Evolutionary conservation across 2,888 invertebrate genomes (phyloP), one percentile per base, ranked within the genome.

Genomic region (Oxystoma pomonae): DNA sequence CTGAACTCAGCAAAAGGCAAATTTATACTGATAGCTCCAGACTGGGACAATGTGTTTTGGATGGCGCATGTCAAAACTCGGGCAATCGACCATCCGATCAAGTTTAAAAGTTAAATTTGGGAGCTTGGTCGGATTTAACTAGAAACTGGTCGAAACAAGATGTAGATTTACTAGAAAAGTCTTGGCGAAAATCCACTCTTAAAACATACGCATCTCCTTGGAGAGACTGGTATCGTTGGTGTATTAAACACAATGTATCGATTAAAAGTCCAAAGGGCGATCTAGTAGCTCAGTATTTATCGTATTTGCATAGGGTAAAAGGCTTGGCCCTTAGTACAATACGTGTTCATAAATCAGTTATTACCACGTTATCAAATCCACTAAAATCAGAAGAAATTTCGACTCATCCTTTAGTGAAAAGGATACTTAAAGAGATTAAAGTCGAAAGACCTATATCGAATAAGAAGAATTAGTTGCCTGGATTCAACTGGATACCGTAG

Each of bases 41-140:
- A 70, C 21, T 67, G 72, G 62, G 65, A 66, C 17, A 65, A 59
- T 17, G 70, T 69, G 3, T 76, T 73, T 61, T 76, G 75, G 73
- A 20, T 69, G 65, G 65, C 73, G 51, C 73, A 75, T 53, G 65
- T 75, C 5, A 69, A 67, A 60, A 12, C 53, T n/a, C 61, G 75
- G 55, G 81, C 80, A 16, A 1, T 67, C 17, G 65, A 21, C n/a
- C 61, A 16, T 1, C 60, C 68, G 7, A 60, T 65, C n/a, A 52
- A 55, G 21, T 55, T 65, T 12, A 52, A 21, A 52, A 61, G 61
- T 56, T 50, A 63, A 1, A 55, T 55, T 1, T 58, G 55, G 16
- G 35, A 61, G 50, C 16, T 67, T 68, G 66, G 66, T 51, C 62
- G 12, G 19, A 7, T 22, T 55, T 63, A 18, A 58, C 52, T 20